These are phyloP conservation scores for Tor tambroides DNA, from an alignment of 2,113 vertebrate genomes.

Conservation along the genomic window DNA sequence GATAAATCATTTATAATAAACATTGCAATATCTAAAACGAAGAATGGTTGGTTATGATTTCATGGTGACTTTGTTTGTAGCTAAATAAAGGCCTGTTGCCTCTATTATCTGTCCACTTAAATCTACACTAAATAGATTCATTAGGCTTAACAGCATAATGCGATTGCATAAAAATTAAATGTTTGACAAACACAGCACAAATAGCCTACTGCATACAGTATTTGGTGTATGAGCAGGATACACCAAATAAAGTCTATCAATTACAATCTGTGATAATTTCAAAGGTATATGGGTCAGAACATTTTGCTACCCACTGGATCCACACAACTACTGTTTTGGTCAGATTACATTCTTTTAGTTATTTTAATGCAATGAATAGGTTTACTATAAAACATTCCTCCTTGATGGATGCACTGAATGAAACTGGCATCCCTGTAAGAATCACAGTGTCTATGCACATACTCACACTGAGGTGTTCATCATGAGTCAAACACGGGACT, in stretches of 20 bases:
- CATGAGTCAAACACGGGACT: neutral
- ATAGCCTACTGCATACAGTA: neutral
- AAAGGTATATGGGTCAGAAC: neutral
- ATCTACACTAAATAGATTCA: constrained; percentile 4
- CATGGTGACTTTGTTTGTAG: neutral
- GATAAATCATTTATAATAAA: neutral
- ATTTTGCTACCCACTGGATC: neutral
- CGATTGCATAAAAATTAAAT: neutral
- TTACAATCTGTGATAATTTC: neutral
- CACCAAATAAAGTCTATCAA: neutral
- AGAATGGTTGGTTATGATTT: neutral
- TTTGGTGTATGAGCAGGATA: neutral
- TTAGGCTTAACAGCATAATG: neutral
- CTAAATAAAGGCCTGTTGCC: neutral
- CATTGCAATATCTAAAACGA: neutral
- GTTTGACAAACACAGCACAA: neutral
- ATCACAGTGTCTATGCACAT: neutral
- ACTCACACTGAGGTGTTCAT: neutral
- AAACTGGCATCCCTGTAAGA: neutral
- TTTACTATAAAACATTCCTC: neutral
- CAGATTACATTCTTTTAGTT: neutral
- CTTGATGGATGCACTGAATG: neutral
- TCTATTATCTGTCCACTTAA: constrained; percentile 10
- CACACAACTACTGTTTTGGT: neutral
- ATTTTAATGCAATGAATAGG: neutral